phyloP scores from a whole-genome alignment of 2,888 invertebrate genomes.

The Pyrgus malvae region DNA sequence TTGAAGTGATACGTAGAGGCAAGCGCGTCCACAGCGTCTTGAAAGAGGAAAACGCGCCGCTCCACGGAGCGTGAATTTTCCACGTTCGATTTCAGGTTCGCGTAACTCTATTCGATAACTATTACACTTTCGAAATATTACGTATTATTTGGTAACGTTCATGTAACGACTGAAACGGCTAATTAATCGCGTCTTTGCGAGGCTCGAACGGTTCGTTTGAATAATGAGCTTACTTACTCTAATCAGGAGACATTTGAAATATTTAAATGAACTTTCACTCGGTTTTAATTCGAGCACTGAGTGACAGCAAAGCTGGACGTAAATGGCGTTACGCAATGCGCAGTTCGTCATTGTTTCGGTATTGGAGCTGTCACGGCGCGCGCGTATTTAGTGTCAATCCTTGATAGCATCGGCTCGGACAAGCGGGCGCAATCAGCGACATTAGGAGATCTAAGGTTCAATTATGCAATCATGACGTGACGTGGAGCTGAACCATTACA shows the following conservation, averaged over 20 bases:
- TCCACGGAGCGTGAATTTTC: conserved; percentile 76
- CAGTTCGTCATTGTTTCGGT: conserved; percentile 76
- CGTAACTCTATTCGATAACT: conserved; percentile 71
- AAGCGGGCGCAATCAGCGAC: conserved; percentile 57
- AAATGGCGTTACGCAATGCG: conserved; percentile 69
- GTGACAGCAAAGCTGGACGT: conserved; percentile 61
- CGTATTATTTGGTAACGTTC: conserved; percentile 71
- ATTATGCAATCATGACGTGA: conserved; percentile 55
- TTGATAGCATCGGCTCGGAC: conserved; percentile 68
- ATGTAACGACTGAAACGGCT: conserved; percentile 64
- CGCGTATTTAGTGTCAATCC: conserved; percentile 79
- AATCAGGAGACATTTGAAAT: conserved; percentile 30
- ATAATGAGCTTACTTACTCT: conserved; percentile 16
- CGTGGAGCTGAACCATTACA: neutral
- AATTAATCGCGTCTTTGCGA: conserved; percentile 38
- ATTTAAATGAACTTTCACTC: conserved; percentile 49
- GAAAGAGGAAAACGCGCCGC: conserved; percentile 50
- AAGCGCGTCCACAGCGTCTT: neutral
- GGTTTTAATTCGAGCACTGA: conserved; percentile 48
- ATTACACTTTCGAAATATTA: conserved; percentile 76
- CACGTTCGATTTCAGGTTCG: conserved; percentile 77
- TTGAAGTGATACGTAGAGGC: neutral
- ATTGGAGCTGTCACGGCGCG: conserved; percentile 72
- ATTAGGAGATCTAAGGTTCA: conserved; percentile 60
- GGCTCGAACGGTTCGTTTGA: conserved; percentile 2